A percentile compares a stretch with the other conserved stretches of the same genome.
These are phyloP conservation scores for Drosophila subpulchrella DNA, from an alignment of 1,140 invertebrate genomes.

Conservation along the genomic window DNA sequence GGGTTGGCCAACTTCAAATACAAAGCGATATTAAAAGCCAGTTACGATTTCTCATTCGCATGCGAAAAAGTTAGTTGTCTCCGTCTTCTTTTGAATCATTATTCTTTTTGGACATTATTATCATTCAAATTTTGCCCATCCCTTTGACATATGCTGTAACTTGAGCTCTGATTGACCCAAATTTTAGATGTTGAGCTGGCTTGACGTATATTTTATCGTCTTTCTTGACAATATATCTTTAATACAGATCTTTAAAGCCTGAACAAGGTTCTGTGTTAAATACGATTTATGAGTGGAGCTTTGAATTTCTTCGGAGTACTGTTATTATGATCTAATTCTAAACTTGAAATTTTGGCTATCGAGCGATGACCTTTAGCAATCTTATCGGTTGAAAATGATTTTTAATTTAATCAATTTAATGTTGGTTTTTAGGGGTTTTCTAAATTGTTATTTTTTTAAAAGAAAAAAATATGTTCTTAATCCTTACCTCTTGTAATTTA, in stretches of 20 bases:
- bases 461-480: no score
- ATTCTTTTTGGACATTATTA: slow-evolving; percentile 47
- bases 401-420: background rate
- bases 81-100: slow-evolving; percentile 49
- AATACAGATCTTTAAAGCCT: slow-evolving; percentile 24
- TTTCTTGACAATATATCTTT: slow-evolving; percentile 22
- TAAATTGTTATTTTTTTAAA: no score
- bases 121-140: slow-evolving; percentile 40
- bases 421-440: no score
- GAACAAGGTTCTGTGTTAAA: slow-evolving; percentile 50
- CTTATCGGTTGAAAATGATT: background rate
- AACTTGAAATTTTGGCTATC: slow-evolving; percentile 19
- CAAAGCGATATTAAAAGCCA: slow-evolving; percentile 60
- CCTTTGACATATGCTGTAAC: slow-evolving; percentile 35
- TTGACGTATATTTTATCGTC: slow-evolving; percentile 53
- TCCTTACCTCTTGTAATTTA: no score
- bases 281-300: slow-evolving; percentile 51
- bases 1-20: slow-evolving; percentile 34
- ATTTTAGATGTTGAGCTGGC: slow-evolving; percentile 8
- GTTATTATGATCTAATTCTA: slow-evolving; percentile 61
- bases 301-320: slow-evolving; percentile 25
- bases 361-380: slow-evolving; percentile 53
- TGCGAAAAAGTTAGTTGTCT: slow-evolving; percentile 40
- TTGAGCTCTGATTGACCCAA: slow-evolving; percentile 44
- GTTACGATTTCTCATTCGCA: slow-evolving; percentile 67